Base-by-base conservation (phyloP, 1,140 invertebrate genomes). In the Nephila pilipes region DNA sequence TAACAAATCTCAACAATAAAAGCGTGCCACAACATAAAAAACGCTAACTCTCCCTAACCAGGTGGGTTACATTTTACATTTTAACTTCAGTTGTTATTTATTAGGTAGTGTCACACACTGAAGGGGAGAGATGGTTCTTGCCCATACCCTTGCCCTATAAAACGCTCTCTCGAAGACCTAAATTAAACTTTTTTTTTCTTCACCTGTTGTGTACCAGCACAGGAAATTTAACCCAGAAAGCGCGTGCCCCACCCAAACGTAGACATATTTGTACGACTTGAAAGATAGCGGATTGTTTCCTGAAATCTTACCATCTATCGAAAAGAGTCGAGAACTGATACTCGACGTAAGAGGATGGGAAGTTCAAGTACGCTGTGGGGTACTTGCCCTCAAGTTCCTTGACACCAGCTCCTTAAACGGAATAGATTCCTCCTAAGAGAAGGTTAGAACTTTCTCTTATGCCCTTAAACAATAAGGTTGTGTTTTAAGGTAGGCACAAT, bases 401-500 rank as follows among this genome's bases (percentile, higher is more conserved):
- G 81, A 83, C 81, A 55, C 81, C 81, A 16, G 54, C 46, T 83
- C 81, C 79, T 83, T 83, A 83, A 54, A 83, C 81, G 81, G 81
- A 83, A 83, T 81, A 81, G 79, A 81, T 65, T 75, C 81, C 81
- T 83, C 81, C 22, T 54, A 57, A 81, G 79, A 81, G 36, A 25
- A 65, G 63, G 63, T 65, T 65, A 65, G 10, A n/a, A 83, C 81
- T 83, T 83, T 83, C 81, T 55, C 81, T 36, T 81, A 6, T 81
- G 46, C 79, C 81, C 54, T 83, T n/a, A 55, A 83, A 83, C 81
- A 83, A 83, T 83, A 57, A 54, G 81, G 22, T 54, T 75, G 38
- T 83, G 54, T 54, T 83, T 54, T 22, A 46, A 83, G 81, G 81
- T 83, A 83, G 81, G 46, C 54, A 32, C 81, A 55, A 83, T 83